These are phyloP conservation scores for Fragum fragum DNA, from an alignment of 2,888 invertebrate species.

Conservation along the genomic window DNA sequence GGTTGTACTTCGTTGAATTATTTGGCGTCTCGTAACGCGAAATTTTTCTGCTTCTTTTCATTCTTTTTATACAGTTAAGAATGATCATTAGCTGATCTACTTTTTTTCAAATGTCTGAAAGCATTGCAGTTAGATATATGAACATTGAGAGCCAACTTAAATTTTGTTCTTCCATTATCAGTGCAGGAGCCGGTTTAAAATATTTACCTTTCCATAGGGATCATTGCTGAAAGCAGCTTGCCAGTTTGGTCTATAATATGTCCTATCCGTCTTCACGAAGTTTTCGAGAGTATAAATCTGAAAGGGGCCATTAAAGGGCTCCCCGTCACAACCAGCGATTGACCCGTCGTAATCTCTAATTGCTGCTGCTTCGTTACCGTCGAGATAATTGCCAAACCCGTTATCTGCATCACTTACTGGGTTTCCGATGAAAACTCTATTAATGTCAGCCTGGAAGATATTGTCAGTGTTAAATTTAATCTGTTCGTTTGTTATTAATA, in stretches of 20 bases:
- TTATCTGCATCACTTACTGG: background rate
- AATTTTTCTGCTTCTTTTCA: too few relatives aligned
- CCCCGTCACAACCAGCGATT: background rate
- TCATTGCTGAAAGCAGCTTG: background rate
- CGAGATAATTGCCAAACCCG: background rate
- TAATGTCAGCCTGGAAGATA: background rate
- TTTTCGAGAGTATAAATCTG: background rate
- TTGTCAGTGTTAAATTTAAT: background rate
- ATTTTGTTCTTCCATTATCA: too few relatives aligned
- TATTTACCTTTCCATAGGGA: background rate
- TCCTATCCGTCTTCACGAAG: background rate
- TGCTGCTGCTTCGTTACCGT: background rate
- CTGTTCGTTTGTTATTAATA: background rate
- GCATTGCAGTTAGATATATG: too few relatives aligned
- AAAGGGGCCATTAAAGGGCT: background rate
- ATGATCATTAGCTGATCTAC: too few relatives aligned
- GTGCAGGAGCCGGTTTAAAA: too few relatives aligned
- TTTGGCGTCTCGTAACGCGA: too few relatives aligned
- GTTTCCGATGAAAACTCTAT: background rate
- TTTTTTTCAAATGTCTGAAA: too few relatives aligned
- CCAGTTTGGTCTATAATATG: background rate
- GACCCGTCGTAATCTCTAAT: background rate
- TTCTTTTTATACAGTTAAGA: too few relatives aligned
- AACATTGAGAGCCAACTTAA: too few relatives aligned
- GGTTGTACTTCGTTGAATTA: too few relatives aligned